Evolutionary conservation across 1,140 invertebrate species (phyloP).

Genomic region (Xylocopa sonorina): DNA sequence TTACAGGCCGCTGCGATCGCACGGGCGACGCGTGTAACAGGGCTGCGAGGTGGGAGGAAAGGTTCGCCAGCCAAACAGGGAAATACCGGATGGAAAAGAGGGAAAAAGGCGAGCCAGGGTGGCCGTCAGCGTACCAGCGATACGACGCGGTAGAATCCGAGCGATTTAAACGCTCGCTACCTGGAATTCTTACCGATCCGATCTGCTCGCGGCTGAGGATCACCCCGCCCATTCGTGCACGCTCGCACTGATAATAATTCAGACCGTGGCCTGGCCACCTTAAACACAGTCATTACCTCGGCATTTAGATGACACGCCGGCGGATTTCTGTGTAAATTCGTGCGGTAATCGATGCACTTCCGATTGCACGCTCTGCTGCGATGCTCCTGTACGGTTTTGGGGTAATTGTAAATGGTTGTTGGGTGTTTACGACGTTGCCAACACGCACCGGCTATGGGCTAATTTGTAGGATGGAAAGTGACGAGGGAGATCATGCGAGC

Average conservation of each 20-base stretch:
- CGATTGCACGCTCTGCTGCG: slow-evolving; percentile 13
- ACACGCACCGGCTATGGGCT: neutral
- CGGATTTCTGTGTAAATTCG: slow-evolving; percentile 15
- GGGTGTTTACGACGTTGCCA: neutral
- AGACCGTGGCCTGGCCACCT: slow-evolving; percentile 42
- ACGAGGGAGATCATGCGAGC: neutral
- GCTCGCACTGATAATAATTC: slow-evolving; percentile 57
- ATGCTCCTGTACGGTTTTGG: no score
- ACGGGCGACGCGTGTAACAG: slow-evolving; percentile 54
- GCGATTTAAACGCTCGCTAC: slow-evolving; percentile 55
- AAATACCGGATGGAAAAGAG: neutral
- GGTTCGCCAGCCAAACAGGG: neutral
- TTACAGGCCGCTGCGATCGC: slow-evolving; percentile 41
- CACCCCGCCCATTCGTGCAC: slow-evolving; percentile 61
- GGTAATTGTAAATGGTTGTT: neutral
- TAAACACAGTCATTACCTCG: slow-evolving; percentile 59
- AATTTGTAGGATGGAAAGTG: slow-evolving; percentile 11
- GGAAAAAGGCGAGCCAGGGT: neutral
- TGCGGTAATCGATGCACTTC: slow-evolving; percentile 52
- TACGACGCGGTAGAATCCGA: slow-evolving; percentile 34
- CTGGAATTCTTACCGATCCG: slow-evolving; percentile 43
- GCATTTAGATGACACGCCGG: slow-evolving; percentile 45
- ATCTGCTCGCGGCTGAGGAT: slow-evolving; percentile 26
- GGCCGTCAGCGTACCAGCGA: neutral
- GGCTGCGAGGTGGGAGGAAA: slow-evolving; percentile 36